These are phyloP conservation scores for Hemiprocne comata DNA, from an alignment of 2,113 vertebrate genomes.

Conservation along the genomic window DNA sequence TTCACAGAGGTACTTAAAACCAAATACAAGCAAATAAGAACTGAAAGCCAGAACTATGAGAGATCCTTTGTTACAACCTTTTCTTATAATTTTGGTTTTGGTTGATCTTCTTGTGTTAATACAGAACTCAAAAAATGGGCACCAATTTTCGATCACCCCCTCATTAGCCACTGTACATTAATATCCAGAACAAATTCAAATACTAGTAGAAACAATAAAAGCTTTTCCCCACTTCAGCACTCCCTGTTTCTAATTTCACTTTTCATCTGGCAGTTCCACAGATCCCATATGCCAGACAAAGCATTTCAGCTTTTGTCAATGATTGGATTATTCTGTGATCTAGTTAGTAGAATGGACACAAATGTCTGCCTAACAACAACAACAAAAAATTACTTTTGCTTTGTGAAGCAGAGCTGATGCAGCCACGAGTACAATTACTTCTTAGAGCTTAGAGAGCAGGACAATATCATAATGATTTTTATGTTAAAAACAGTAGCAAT, in stretches of 20 bases:
- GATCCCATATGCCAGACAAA: slow-evolving; percentile 22
- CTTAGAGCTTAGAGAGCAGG: not conserved
- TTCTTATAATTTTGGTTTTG: rapidly evolving
- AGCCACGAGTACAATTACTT: not conserved
- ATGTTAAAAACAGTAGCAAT: not conserved
- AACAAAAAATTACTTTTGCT: not conserved
- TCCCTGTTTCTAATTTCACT: slow-evolving; percentile 7
- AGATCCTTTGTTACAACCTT: not conserved
- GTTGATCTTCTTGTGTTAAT: not conserved
- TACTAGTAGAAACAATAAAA: not conserved
- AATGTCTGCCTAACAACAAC: slow-evolving; percentile 32
- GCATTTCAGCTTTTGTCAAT: slow-evolving; percentile 34
- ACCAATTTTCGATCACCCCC: not conserved
- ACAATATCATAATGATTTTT: not conserved
- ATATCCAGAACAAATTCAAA: not conserved
- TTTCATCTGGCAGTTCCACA: slow-evolving; percentile 34
- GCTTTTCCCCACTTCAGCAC: slow-evolving; percentile 13
- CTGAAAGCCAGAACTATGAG: not conserved
- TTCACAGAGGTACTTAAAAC: not conserved
- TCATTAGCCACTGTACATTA: not conserved
- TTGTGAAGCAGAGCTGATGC: slow-evolving; percentile 1
- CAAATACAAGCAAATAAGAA: not conserved
- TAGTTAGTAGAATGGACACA: slow-evolving; percentile 56
- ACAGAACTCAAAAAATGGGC: rapidly evolving
- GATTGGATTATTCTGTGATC: slow-evolving; percentile 63